Evolutionary conservation across 2,113 vertebrate genomes (phyloP).

Genomic region (Microtus oregoni): DNA sequence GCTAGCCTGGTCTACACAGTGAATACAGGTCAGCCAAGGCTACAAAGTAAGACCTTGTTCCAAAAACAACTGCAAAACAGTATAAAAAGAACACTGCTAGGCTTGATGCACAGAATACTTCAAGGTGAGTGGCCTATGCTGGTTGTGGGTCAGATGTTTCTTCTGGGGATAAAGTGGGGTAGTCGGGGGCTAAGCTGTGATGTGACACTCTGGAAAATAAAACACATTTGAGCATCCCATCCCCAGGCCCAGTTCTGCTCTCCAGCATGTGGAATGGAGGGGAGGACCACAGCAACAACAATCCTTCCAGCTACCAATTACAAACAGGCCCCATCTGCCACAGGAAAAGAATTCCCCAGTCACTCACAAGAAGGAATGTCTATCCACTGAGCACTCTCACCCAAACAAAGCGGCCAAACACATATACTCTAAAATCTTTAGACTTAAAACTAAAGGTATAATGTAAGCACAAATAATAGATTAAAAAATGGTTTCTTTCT

Average conservation of each 20-base stretch:
- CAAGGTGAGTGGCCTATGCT: neutral
- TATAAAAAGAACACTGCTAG: neutral
- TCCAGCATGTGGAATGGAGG: neutral
- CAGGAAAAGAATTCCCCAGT: neutral
- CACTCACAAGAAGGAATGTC: neutral
- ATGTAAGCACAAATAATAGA: too few relatives aligned
- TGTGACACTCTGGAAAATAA: neutral
- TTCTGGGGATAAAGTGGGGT: neutral
- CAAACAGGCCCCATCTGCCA: neutral
- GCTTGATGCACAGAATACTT: neutral
- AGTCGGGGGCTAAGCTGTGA: neutral
- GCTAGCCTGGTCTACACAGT: neutral
- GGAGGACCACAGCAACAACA: neutral
- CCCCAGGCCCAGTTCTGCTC: neutral
- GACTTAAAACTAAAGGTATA: too few relatives aligned
- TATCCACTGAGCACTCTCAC: neutral
- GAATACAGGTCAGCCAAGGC: neutral
- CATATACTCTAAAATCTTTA: too few relatives aligned
- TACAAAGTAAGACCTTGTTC: neutral
- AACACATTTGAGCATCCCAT: neutral
- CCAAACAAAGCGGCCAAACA: neutral
- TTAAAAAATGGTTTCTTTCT: too few relatives aligned
- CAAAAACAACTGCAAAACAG: neutral
- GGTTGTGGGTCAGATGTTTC: neutral
- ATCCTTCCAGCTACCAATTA: neutral